Base-by-base conservation (phyloP, 2,113 vertebrate species). In the Gavialis gangeticus region DNA sequence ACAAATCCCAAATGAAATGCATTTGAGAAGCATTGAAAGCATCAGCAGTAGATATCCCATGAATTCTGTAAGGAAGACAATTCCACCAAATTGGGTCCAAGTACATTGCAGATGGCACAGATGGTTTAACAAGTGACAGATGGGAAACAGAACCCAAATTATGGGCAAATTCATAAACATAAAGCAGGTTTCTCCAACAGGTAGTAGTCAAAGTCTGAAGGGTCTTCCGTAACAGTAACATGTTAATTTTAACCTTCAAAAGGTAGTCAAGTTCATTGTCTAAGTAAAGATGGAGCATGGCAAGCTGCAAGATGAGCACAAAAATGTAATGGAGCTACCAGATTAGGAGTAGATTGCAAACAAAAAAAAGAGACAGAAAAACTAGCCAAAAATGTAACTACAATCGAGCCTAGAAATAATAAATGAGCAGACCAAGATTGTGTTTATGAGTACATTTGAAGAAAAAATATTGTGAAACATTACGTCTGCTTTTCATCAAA, bases 81-180 rank as follows among this genome's bases (percentile, higher is more conserved):
- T 95, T 96, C 93, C 93, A 94, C 94, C 95, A 96, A 96, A 96
- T 58, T 91, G 63, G 79, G 88, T 64, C 90, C 91, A 97, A 96
- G 93, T 90, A 54, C 79, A 91, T 95, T 95, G 88, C 88, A 97
- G 93, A 96, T 96, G 95, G 92, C 88, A 63, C 97, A 97, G 96
- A 97, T 97, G 96, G 97, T 93, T 96, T 94, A 95, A 88, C 92
- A 93, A 98, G 94, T 95, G 96, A 94, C 95, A 97, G 95, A 97
- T 89, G 97, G 90, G 95, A 97, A 97, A 97, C 94, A 98, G 92
- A 97, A 96, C 95, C 82, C 93, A 96, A 97, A 97, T 97, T 96
- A 95, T 91, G 93, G 90, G 84, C 91, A 96, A 94, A 81, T 96
- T 93, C 30, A 6, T 96, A 97, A 98, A 98, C 95, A 97, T 81